Evolutionary conservation across 2,888 invertebrate species (phyloP).

Genomic region (Bhutanitis thaidina): DNA sequence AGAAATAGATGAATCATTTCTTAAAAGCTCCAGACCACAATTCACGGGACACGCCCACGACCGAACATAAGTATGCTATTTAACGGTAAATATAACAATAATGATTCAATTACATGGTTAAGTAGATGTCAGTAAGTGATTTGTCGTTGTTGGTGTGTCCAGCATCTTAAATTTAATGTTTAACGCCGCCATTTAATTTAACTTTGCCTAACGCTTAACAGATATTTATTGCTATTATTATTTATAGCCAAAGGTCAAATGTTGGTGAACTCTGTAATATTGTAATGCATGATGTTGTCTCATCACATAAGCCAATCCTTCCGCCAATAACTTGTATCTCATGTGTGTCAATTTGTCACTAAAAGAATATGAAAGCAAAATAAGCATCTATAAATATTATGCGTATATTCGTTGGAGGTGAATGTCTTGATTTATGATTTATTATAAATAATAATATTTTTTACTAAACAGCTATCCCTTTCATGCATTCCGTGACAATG

Average conservation of each 20-base stretch:
- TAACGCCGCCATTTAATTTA: constrained; percentile 9
- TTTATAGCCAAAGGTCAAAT: constrained; percentile 25
- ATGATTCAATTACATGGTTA: constrained; percentile 39
- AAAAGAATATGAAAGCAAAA: not conserved
- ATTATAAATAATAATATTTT: too few species aligned
- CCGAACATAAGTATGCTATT: constrained; percentile 44
- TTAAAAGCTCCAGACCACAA: constrained; percentile 25
- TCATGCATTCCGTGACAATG: too few species aligned
- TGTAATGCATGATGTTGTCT: constrained; percentile 15
- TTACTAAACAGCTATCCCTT: too few species aligned
- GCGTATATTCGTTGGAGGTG: too few species aligned
- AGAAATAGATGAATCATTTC: constrained; percentile 27
- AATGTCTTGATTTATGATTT: too few species aligned
- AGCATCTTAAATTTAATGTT: constrained; percentile 12
- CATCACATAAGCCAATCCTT: constrained; percentile 6
- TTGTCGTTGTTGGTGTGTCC: constrained; percentile 12
- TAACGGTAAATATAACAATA: constrained; percentile 55
- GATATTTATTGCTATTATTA: constrained; percentile 25
- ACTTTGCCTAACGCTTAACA: constrained; percentile 22
- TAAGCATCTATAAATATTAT: too few species aligned
- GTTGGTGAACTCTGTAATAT: constrained; percentile 19
- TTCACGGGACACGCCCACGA: constrained; percentile 41
- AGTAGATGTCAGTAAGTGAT: constrained; percentile 24
- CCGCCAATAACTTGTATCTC: constrained; percentile 8
- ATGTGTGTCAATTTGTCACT: constrained; percentile 16